Conservation (phyloP, 2,888 invertebrate genomes). For the Ormyrus labotus region DNA sequence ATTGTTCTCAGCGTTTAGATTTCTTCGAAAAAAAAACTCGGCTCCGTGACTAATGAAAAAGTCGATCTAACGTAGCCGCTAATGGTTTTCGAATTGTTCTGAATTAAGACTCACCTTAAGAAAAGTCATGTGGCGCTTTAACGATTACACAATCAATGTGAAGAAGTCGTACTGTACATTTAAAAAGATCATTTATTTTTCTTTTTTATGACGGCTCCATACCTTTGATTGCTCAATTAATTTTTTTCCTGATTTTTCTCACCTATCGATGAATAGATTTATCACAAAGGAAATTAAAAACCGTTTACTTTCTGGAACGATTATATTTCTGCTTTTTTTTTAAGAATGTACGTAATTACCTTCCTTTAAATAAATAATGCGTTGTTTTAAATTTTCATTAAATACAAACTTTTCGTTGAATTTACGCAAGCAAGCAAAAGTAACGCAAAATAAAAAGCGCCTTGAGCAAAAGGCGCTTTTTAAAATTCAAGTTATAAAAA, state of each 20-base stretch:
- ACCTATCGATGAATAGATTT: constrained; percentile 19
- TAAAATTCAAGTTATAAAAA: too few species aligned
- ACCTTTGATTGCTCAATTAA: constrained; percentile 35
- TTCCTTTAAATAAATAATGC: too few species aligned
- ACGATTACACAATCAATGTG: constrained; percentile 8
- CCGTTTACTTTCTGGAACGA: constrained; percentile 11
- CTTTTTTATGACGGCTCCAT: background rate
- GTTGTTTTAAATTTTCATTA: too few species aligned
- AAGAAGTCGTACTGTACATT: constrained; percentile 25
- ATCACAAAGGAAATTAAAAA: constrained; percentile 14
- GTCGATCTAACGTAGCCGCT: constrained; percentile 42
- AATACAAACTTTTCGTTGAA: too few species aligned
- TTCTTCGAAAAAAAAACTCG: background rate
- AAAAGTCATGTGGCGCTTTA: constrained; percentile 19
- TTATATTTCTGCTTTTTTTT: background rate
- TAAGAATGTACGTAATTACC: too few species aligned
- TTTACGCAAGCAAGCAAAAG: too few species aligned
- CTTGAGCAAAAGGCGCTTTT: too few species aligned
- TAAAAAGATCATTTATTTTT: constrained; percentile 27
- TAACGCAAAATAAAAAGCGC: too few species aligned
- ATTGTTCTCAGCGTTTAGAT: too few species aligned
- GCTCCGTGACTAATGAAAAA: constrained; percentile 35
- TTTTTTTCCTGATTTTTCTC: constrained; percentile 32
- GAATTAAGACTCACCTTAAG: constrained; percentile 28
- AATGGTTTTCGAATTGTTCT: constrained; percentile 47